Evolutionary conservation across 1,140 invertebrate genomes (phyloP), one percentile per base, ranked within the genome.

Genomic region (Zaprionus vittiger): DNA sequence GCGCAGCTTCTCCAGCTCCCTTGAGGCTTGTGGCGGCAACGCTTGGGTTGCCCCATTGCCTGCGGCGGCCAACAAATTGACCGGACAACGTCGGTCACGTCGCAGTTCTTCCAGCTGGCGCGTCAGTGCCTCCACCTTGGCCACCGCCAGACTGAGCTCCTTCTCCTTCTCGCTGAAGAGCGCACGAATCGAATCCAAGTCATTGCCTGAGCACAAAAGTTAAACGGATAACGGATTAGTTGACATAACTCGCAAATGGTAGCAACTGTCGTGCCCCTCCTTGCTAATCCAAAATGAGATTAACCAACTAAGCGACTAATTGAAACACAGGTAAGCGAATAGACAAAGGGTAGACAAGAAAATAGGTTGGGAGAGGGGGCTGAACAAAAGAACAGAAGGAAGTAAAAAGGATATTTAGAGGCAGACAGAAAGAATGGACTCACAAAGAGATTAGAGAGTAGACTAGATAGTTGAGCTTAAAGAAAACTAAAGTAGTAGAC

Each of bases 91-190:
- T 82, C 96, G 94, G 71, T 96, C 95, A 79, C 96, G 92, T 71
- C 96, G 93, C 49, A 99, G 93, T 82, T 98, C 97, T 91, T 99
- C 98, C 80, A 99, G 94, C 93, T 99, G 98, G 83, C 97, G 94
- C 63, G 98, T 99, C 84, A 99, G 93, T 93, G 98, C 97, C 87
- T 99, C 98, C 81, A 99, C 98, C 94, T 98, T 98, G 78, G 97
- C 96, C 82, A 99, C 97, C 2, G 98, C 98, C 94, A 99, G 93
- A 31, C 97, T 97, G 44, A 99, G 94, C 93, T 99, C 98, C 93
- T 99, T 99, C 92, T 99, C 98, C 93, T 99, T 99, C 93, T 99
- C 98, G 95, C 98, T 98, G 95, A 99, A 99, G 57, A 99, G 94
- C 22, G 97, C 97, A 68, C 98, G 96, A 86, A 99, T 98, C 67